Conservation (phyloP, 2,888 invertebrate genomes). For the Sesia apiformis region DNA sequence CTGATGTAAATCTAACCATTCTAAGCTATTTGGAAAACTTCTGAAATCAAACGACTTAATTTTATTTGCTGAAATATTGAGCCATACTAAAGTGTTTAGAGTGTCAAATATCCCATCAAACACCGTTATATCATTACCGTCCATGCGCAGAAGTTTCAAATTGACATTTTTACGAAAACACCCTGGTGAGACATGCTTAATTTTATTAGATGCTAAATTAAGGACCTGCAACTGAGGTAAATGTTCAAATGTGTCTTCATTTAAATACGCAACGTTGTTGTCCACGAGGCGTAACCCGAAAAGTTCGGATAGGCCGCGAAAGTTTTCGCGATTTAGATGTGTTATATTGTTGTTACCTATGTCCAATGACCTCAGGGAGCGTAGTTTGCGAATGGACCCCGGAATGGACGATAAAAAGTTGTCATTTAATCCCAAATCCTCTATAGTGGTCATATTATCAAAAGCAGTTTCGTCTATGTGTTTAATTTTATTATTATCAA, state of each 20-base stretch:
- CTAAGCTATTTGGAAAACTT: conserved; percentile 81
- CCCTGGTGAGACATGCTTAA: conserved; percentile 81
- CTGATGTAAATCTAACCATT: conserved; percentile 86
- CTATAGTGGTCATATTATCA: conserved; percentile 83
- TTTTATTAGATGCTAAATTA: conserved; percentile 86
- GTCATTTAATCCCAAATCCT: conserved; percentile 82
- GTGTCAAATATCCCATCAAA: conserved; percentile 81
- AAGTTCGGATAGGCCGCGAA: conserved; percentile 82
- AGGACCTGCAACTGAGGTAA: conserved; percentile 84
- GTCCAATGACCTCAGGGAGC: conserved; percentile 83
- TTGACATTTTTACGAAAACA: conserved; percentile 83
- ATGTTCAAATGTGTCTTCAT: conserved; percentile 82
- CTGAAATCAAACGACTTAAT: conserved; percentile 84
- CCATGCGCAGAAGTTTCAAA: conserved; percentile 82
- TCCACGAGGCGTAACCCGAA: conserved; percentile 85
- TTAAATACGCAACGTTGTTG: conserved; percentile 84
- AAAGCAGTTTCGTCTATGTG: conserved; percentile 81
- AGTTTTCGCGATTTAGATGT: conserved; percentile 80
- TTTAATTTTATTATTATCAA: conserved; percentile 83
- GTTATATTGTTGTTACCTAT: conserved; percentile 87
- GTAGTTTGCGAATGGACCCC: conserved; percentile 78
- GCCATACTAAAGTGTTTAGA: conserved; percentile 81
- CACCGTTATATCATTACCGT: conserved; percentile 85
- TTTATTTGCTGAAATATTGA: conserved; percentile 87
- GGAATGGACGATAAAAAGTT: conserved; percentile 81